Evolutionary conservation across 1,140 invertebrate species (phyloP).

Genomic region (Solenopsis fugax): DNA sequence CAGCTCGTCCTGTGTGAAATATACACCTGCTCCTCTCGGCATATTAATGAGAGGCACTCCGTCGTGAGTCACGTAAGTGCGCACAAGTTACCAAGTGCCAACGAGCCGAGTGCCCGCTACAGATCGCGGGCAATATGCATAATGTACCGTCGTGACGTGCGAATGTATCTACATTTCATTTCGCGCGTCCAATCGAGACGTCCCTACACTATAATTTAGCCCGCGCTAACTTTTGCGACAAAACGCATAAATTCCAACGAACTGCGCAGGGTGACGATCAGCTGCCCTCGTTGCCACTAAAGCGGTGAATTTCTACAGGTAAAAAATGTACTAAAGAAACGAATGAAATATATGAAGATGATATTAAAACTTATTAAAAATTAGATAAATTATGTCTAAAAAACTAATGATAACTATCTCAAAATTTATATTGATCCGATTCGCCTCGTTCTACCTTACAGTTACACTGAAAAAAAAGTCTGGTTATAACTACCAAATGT

Average conservation of each 20-base stretch:
- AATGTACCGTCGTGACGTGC: slow-evolving; percentile 57
- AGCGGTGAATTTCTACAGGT: neutral
- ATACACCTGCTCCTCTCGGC: slow-evolving; percentile 56
- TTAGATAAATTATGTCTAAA: neutral
- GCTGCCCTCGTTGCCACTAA: neutral
- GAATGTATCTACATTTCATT: slow-evolving; percentile 66
- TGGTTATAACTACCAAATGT: no score
- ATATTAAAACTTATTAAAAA: neutral
- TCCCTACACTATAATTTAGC: slow-evolving; percentile 55
- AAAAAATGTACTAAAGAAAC: neutral
- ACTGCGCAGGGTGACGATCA: slow-evolving; percentile 1
- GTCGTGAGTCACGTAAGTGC: slow-evolving; percentile 60
- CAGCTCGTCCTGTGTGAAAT: slow-evolving; percentile 53
- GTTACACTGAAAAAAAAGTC: no score
- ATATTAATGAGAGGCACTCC: slow-evolving; percentile 61
- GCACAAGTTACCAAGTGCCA: slow-evolving; percentile 61
- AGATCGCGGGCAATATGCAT: slow-evolving; percentile 63
- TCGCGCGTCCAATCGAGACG: slow-evolving; percentile 48
- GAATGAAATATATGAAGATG: neutral
- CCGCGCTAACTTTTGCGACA: slow-evolving; percentile 50
- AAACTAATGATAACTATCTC: no score
- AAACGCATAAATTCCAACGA: slow-evolving; percentile 51
- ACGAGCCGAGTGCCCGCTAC: slow-evolving; percentile 58
- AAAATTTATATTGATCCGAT: no score
- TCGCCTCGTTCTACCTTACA: no score